Conservation (phyloP, 1,140 invertebrate genomes). For the Trachelipus rathkii region DNA sequence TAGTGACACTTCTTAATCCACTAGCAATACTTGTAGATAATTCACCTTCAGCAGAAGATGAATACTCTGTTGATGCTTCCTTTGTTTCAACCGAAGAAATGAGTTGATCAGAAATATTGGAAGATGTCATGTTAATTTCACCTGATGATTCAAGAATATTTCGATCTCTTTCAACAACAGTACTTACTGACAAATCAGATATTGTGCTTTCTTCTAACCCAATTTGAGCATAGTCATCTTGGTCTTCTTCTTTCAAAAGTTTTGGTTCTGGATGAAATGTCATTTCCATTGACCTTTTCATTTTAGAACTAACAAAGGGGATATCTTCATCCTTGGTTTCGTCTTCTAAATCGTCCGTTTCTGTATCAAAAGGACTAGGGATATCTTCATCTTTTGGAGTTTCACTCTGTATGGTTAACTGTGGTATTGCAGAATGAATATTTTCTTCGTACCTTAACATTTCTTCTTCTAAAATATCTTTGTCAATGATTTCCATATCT, state of each 20-base stretch:
- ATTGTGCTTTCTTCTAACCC: constrained; percentile 47
- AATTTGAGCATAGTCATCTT: constrained; percentile 28
- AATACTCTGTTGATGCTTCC: constrained; percentile 25
- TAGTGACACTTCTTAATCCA: constrained; percentile 54
- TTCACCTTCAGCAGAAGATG: constrained; percentile 32
- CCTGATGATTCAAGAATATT: constrained; percentile 24
- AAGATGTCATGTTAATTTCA: constrained; percentile 30
- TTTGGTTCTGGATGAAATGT: constrained; percentile 70
- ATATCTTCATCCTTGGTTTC: constrained; percentile 44
- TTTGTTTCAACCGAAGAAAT: constrained; percentile 40
- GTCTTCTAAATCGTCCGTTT: constrained; percentile 52
- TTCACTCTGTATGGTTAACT: constrained; percentile 42
- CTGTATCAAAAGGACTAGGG: constrained; percentile 45
- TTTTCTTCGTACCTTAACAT: constrained; percentile 33
- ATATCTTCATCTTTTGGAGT: constrained; percentile 45
- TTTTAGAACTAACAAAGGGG: constrained; percentile 49
- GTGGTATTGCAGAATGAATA: constrained; percentile 36
- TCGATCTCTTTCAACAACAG: constrained; percentile 55
- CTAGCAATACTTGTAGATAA: constrained; percentile 31
- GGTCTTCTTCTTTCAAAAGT: constrained; percentile 48
- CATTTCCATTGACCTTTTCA: constrained; percentile 86
- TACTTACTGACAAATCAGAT: constrained; percentile 54
- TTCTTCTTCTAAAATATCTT: constrained; percentile 50
- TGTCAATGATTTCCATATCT: constrained; percentile 54
- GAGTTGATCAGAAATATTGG: constrained; percentile 48